Evolutionary conservation across 2,888 invertebrate species (phyloP), one percentile per base, ranked within the genome.

Genomic region (Pheosia tremula): DNA sequence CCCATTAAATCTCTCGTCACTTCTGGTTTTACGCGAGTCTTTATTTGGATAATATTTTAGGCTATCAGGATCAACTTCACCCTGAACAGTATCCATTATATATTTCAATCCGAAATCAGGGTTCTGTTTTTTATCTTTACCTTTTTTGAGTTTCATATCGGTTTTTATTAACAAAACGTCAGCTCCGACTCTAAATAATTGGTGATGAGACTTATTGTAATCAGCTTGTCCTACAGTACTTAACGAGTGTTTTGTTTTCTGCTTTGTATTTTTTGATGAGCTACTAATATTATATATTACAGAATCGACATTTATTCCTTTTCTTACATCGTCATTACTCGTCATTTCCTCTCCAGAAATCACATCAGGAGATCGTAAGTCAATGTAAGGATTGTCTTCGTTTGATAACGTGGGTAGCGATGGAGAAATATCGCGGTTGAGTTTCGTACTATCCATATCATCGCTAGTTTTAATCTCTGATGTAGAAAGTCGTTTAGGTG

Each of bases 61-160:
- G 66, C 68, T 73, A 36, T 79, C 65, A 8, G 82, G 78, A 61
- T 81, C 71, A 8, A 72, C 64, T 73, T 87, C 82, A 61, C 71
- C 74, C 58, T 83, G 73, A 13, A 84, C 78, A 4, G 80, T 76
- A 57, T 83, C 77, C 60, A 87, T 74, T 70, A 89, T 86, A 68
- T 88, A 89, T 56, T 88, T 79, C 36, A 88, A 69, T 39, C 81
- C 86, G 74, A 82, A 86, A 63, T 83, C 72, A 36, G 60, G 59
- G 38, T 75, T 70, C 62, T 68, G 61, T 43, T 62, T 68, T 10
- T 11, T 54, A 38, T 39, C 55, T 53, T 58, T 62, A 45, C 43
- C 45, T 13, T 60, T 56, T 53, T 63, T 61, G 4, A 53, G n/a
- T 56, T 57, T 60, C 57, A 53, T 24, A 36, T 60, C 67, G 60